phyloP scores from a whole-genome alignment of 1,140 invertebrate genomes.

The Scylla paramamosain region DNA sequence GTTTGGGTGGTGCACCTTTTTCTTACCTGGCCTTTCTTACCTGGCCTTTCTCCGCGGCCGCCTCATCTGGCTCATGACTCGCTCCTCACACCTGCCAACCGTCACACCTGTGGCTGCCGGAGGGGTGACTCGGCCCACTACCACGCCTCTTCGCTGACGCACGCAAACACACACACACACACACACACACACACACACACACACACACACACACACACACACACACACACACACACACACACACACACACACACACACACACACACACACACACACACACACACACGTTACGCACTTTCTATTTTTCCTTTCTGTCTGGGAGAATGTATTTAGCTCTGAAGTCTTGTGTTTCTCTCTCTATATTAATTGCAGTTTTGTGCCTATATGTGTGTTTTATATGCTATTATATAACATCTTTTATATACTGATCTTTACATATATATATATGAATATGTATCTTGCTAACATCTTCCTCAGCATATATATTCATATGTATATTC shows the following conservation, averaged over 20 bases:
- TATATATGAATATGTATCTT: conserved; percentile 58
- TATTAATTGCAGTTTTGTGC: conserved; percentile 16
- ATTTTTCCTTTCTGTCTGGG: not conserved
- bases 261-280: conserved; percentile 39
- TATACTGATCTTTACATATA: conserved; percentile 50
- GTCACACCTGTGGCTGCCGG: not conserved
- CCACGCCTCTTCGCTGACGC: not conserved
- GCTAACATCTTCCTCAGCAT: not conserved
- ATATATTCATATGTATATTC: conserved; percentile 47
- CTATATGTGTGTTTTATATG: conserved; percentile 42
- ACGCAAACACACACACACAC: not conserved
- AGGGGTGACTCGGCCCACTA: not conserved
- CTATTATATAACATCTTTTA: conserved; percentile 9
- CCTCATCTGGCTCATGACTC: not conserved
- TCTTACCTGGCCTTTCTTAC: not conserved
- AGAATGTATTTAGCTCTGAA: conserved; percentile 26
- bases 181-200: not conserved
- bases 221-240: conserved; percentile 11
- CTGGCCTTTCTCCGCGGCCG: not conserved
- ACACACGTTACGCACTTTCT: conserved; percentile 5
- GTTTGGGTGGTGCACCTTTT: not conserved
- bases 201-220: conserved; percentile 7
- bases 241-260: conserved; percentile 20
- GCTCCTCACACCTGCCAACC: not conserved
- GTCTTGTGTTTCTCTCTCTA: not conserved